A percentile compares a stretch with the other conserved stretches of the same genome.
phyloP scores from a whole-genome alignment of 2,797 vertebrate species.

The Lycodopsis pacificus region DNA sequence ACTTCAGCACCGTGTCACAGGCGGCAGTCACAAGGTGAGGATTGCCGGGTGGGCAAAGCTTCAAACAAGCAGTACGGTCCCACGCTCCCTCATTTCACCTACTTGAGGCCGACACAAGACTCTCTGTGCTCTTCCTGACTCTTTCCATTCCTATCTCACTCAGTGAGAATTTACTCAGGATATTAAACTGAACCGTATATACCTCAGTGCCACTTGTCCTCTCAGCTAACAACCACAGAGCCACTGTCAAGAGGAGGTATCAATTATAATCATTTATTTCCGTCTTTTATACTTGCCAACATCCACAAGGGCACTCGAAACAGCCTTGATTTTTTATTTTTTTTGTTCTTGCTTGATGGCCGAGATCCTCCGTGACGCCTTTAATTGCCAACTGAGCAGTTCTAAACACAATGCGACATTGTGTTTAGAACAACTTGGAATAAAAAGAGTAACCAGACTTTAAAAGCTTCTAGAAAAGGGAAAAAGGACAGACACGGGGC shows the following conservation, averaged over 20 bases:
- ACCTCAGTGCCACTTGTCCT: slow-evolving; percentile 21
- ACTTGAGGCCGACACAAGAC: slow-evolving; percentile 38
- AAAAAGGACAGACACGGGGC: neutral
- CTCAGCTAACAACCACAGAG: slow-evolving; percentile 35
- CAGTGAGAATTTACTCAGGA: neutral
- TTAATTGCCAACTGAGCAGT: slow-evolving; percentile 61
- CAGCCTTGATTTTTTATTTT: slow-evolving; percentile 22
- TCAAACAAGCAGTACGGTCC: slow-evolving; percentile 77
- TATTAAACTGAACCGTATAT: neutral
- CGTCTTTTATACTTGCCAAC: slow-evolving; percentile 42
- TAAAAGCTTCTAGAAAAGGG: slow-evolving; percentile 30
- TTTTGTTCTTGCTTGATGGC: slow-evolving; percentile 19
- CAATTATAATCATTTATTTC: slow-evolving; percentile 11
- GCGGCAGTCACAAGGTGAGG: slow-evolving; percentile 79
- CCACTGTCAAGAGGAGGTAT: slow-evolving; percentile 34
- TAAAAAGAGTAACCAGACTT: slow-evolving; percentile 28
- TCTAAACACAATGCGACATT: slow-evolving; percentile 25
- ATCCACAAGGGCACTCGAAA: slow-evolving; percentile 45
- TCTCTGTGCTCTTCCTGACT: slow-evolving; percentile 11
- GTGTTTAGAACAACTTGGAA: no score
- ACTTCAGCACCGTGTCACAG: slow-evolving; percentile 76
- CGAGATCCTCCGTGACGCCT: slow-evolving; percentile 45
- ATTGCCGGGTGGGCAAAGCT: slow-evolving; percentile 78
- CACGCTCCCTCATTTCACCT: slow-evolving; percentile 69
- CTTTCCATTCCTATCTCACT: neutral